Percentiles rank a stretch among this genome's conserved stretches.
These are phyloP conservation scores for Sitophilus oryzae DNA, from an alignment of 1,140 invertebrate species.

Conservation along the genomic window DNA sequence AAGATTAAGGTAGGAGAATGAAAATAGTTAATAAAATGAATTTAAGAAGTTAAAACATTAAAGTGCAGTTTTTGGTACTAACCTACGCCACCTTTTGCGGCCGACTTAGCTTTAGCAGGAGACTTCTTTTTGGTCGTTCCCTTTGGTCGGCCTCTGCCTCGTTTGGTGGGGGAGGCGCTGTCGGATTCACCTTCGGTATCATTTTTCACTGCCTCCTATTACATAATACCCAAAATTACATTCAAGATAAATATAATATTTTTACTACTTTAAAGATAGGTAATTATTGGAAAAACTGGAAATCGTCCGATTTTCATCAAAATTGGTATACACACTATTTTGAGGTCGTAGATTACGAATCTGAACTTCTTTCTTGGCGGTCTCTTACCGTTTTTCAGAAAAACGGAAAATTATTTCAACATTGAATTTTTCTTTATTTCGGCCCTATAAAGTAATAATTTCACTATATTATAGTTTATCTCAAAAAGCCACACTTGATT, in stretches of 20 bases:
- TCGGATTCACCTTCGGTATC: slow-evolving; percentile 29
- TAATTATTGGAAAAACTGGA: too few relatives aligned
- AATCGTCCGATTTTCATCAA: too few relatives aligned
- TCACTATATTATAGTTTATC: too few relatives aligned
- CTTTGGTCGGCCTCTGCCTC: slow-evolving; percentile 38
- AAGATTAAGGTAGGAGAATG: not conserved
- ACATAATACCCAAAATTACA: not conserved
- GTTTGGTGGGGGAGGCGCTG: slow-evolving; percentile 30
- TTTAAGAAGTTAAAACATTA: not conserved
- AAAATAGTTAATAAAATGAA: not conserved
- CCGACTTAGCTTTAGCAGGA: slow-evolving; percentile 28
- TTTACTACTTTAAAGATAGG: not conserved
- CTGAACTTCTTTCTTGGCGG: too few relatives aligned
- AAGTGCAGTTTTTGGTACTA: too few relatives aligned
- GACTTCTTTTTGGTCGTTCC: slow-evolving; percentile 39
- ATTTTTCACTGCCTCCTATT: slow-evolving; percentile 26
- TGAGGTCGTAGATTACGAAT: too few relatives aligned
- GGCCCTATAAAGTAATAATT: too few relatives aligned
- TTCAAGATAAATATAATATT: not conserved
- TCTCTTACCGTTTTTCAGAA: too few relatives aligned
- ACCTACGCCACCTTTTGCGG: slow-evolving; percentile 5
- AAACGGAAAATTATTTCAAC: too few relatives aligned
- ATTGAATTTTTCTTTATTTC: too few relatives aligned
- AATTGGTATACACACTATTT: too few relatives aligned
- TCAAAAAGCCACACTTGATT: too few relatives aligned